These are phyloP conservation scores for Dugesia japonica DNA, from an alignment of 2,888 invertebrate species.

Conservation along the genomic window DNA sequence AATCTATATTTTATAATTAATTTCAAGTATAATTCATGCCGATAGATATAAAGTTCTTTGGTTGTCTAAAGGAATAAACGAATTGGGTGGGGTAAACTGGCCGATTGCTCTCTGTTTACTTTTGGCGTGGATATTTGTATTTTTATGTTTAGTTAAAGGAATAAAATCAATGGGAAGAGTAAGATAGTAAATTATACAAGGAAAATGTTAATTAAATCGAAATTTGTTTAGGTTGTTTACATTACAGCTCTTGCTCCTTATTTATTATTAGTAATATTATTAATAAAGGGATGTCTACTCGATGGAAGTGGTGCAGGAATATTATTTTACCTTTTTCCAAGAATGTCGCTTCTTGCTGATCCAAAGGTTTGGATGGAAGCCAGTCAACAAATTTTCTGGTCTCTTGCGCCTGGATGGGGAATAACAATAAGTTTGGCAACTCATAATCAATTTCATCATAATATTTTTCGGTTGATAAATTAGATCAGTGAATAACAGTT, in stretches of 20 bases:
- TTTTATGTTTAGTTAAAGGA: neutral
- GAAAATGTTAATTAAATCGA: neutral
- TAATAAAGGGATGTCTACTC: slow-evolving; percentile 17
- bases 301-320: slow-evolving; percentile 23
- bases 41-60: neutral
- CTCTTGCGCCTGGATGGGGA: slow-evolving; percentile 20
- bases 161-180: neutral
- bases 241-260: slow-evolving; percentile 14
- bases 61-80: neutral
- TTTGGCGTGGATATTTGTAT: slow-evolving; percentile 2
- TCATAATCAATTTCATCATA: slow-evolving; percentile 17
- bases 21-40: neutral
- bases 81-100: neutral
- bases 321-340: slow-evolving; percentile 22
- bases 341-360: neutral
- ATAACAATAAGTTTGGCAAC: neutral
- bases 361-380: slow-evolving; percentile 21
- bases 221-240: slow-evolving; percentile 20
- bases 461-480: slow-evolving; percentile 27
- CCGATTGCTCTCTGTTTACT: neutral
- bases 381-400: slow-evolving; percentile 21
- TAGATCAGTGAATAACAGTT: no score
- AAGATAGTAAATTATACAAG: neutral
- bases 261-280: neutral
- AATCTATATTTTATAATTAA: neutral